Conservation (phyloP, 2,113 vertebrate genomes). For the Chelonoidis abingdonii region DNA sequence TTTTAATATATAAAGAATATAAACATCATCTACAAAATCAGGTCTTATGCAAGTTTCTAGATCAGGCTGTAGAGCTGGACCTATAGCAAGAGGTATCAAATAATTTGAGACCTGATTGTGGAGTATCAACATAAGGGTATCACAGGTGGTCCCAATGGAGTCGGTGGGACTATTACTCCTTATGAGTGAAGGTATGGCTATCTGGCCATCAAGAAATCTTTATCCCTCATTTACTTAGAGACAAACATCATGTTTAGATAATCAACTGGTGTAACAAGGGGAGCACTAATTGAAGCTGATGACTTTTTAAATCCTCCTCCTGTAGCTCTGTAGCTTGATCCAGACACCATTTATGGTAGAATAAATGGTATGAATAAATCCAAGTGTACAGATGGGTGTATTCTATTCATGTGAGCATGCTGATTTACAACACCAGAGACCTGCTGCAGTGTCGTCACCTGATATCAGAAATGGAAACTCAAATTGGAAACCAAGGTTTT, state of each 20-base stretch:
- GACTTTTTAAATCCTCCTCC: background rate
- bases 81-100: background rate
- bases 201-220: background rate
- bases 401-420: background rate
- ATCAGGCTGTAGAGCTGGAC: rapidly evolving
- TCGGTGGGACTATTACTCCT: background rate
- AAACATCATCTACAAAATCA: no score
- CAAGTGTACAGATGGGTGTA: background rate
- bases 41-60: background rate
- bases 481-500: background rate
- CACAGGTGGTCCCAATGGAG: background rate
- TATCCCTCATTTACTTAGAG: background rate
- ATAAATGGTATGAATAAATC: background rate
- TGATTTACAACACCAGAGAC: background rate
- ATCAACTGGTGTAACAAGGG: background rate
- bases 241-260: background rate
- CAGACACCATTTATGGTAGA: background rate
- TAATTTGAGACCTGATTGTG: background rate
- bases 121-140: background rate
- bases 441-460: background rate
- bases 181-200: background rate
- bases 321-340: background rate
- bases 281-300: background rate
- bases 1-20: background rate
- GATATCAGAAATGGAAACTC: background rate